Conservation (phyloP, 2,888 invertebrate genomes). For the Xanthorhoe designata region DNA sequence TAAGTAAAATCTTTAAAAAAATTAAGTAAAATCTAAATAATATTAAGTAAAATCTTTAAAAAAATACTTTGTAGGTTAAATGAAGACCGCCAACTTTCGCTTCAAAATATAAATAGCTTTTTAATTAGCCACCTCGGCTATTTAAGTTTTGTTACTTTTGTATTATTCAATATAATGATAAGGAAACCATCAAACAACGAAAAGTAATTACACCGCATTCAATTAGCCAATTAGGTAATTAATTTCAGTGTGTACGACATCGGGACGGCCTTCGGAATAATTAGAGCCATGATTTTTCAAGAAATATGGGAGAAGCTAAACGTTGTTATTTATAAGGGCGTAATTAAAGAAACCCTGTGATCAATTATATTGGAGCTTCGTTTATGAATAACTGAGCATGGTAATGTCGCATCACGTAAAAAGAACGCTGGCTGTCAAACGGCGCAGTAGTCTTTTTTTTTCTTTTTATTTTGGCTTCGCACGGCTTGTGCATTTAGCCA, state of each 20-base stretch:
- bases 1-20: no score
- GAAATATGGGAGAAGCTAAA: conserved; percentile 8
- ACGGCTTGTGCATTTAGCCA: no score
- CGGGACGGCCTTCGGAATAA: conserved; percentile 25
- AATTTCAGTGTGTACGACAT: conserved; percentile 37
- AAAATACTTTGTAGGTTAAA: no score
- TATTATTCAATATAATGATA: conserved; percentile 31
- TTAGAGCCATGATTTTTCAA: conserved; percentile 24
- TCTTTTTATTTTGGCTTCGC: no score
- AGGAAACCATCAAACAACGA: conserved; percentile 34
- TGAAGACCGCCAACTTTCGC: no score
- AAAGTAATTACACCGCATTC: conserved; percentile 43
- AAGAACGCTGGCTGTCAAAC: no score
- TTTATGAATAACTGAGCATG: no score
- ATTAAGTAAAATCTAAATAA: no score
- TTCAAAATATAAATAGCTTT: neutral
- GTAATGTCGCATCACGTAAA: no score
- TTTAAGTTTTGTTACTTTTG: neutral
- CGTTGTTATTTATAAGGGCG: neutral
- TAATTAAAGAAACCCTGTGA: neutral
- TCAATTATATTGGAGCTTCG: neutral
- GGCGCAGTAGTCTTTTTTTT: no score
- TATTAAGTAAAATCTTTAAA: no score
- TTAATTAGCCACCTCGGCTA: neutral
- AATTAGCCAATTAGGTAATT: conserved; percentile 45